Base-by-base conservation (phyloP, 2,888 invertebrate genomes). In the Theodoxus fluviatilis region DNA sequence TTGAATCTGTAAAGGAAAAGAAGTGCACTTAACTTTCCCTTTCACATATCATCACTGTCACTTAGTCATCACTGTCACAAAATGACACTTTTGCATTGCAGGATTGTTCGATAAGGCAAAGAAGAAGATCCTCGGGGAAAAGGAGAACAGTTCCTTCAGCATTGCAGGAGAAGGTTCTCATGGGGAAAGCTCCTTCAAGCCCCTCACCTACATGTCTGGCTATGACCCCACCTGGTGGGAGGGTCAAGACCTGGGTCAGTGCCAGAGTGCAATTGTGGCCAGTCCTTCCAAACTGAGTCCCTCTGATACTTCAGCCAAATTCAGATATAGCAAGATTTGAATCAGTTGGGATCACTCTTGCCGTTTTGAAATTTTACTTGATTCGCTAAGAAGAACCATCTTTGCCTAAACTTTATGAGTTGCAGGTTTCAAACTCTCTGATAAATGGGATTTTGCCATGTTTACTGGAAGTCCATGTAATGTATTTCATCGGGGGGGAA, bases 91-190 rank as follows among this genome's bases (percentile, higher is more conserved):
- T 73, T 12, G 72, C 7, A 68, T 76, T 74, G 3, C 73, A 88
- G 88, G 88, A 59, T 82, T 89, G 35, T 87, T 89, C 77, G 94
- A 93, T 64, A 95, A 94, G 89, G 96, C 96, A 0, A 97, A 95
- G 85, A 94, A 94, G 85, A 94, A 93, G 83, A 93, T 86, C 83
- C 90, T 91, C 9, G 94, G 93, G 81, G 90, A 92, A 76, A 93
- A 93, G 75, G 94, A 94, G 74, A 80, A 79, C 47, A 93, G 93
- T 73, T 80, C 78, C 22, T 71, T 69, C 57, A 63, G 69, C 2
- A 71, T 71, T n/a, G 38, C 68, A 12, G 49, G 63, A n/a, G n/a
- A 31, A 12, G 49, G 28, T 31, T 57, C 33, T 22, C 47, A 25
- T 25, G 66, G 52, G 12, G 73, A 70, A 3, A 49, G 64, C n/a